Base-by-base conservation (phyloP, 92 coral and sea anemone species). In the Pocillopora meandrina region DNA sequence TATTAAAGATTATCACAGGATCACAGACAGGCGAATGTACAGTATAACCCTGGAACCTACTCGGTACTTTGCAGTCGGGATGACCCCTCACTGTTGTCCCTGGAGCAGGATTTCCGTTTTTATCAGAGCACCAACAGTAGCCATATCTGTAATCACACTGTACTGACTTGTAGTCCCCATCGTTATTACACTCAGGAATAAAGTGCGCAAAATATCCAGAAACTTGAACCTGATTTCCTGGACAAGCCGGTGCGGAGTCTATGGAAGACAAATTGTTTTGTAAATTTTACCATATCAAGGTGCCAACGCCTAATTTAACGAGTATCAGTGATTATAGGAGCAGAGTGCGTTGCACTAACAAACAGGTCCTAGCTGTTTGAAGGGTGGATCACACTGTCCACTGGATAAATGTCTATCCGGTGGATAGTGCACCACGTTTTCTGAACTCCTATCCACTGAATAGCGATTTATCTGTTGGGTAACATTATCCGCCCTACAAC, bases 81-180 rank as follows among this genome's bases (percentile, higher is more conserved):
- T 59, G 82, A 42, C 97, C 93, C 70, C 91, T 88, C 0, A 83
- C 65, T 20, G 92, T 85, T 17, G 88, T 82, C 67, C 95, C 93
- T 19, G 94, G 88, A 76, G 76, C 60, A 42, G 86, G 94, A 56
- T 87, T 77, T 35, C 98, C 98, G 65, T 89, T 85, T 56, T 77
- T 76, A 75, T 91, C 94, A 5, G 95, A 87, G 74, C 98, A 95
- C 97, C 97, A 95, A 61, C 98, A 95, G 70, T 91, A 91, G 26
- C 98, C 98, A 82, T 88, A 79, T 49, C 87, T 83, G 78, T 92
- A 95, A 66, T 95, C 98, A 62, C 98, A 94, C 85, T 94, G 98
- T 16, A 87, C 76, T 19, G 85, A 81, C 26, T 79, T 65, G 75
- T 89, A 92, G 82, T 76, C 84, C 0, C 86, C 88, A 3, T 82